These are phyloP conservation scores for Cheilosia impressa DNA, from an alignment of 2,888 invertebrate species.

Conservation along the genomic window DNA sequence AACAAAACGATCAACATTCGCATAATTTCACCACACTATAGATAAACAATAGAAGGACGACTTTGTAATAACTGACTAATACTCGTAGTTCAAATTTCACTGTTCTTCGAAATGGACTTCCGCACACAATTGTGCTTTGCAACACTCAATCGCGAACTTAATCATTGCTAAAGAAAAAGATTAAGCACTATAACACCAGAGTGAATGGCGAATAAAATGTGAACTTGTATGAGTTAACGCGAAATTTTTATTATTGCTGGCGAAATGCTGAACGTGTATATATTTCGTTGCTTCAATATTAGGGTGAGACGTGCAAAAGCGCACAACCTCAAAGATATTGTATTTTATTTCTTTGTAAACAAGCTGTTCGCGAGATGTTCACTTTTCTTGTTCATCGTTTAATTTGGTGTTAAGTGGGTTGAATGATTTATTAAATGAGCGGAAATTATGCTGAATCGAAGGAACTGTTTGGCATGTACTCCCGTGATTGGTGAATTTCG, in stretches of 20 bases:
- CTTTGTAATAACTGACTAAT: too few species aligned
- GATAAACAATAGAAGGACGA: background rate
- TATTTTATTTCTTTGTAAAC: constrained; percentile 41
- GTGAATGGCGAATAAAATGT: background rate
- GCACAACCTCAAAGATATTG: constrained; percentile 55
- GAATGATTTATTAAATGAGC: constrained; percentile 31
- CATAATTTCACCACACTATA: too few species aligned
- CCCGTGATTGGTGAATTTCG: background rate
- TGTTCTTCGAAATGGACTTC: background rate
- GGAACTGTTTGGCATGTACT: background rate
- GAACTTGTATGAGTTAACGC: constrained; percentile 18
- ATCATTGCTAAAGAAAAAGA: constrained; percentile 12
- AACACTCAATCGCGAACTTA: background rate
- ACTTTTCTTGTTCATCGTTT: background rate
- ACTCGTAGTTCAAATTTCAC: background rate
- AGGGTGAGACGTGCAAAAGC: constrained; percentile 62
- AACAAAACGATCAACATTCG: too few species aligned
- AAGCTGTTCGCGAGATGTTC: constrained; percentile 11
- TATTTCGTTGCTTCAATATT: constrained; percentile 28
- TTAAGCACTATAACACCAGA: background rate
- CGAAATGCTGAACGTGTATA: constrained; percentile 36
- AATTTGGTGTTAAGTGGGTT: constrained; percentile 33
- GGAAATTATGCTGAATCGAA: constrained; percentile 29
- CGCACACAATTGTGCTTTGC: background rate
- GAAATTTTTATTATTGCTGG: constrained; percentile 53